These are phyloP conservation scores for Mesorhabditis belari DNA, from an alignment of 2,888 invertebrate genomes.

Conservation along the genomic window DNA sequence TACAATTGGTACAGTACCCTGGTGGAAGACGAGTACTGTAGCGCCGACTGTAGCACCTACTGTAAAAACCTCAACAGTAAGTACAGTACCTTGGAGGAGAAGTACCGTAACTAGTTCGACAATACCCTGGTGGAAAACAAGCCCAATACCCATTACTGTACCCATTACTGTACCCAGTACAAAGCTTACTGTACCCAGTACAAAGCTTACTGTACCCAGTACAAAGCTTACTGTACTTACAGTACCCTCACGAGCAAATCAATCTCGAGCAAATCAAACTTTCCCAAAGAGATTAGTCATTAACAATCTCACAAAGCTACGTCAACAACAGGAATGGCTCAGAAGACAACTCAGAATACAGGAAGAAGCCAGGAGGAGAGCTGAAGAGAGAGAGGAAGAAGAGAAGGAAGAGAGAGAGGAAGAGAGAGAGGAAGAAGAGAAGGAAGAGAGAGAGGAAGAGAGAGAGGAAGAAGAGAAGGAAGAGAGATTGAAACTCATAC, in stretches of 20 bases:
- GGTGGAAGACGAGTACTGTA: not conserved
- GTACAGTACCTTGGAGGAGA: conserved; percentile 2
- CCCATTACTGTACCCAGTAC: too few species aligned
- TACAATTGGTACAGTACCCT: not conserved
- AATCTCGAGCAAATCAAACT: too few species aligned
- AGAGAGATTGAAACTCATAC: not conserved
- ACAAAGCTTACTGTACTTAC: too few species aligned
- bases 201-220: too few species aligned
- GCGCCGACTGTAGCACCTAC: conserved; percentile 9
- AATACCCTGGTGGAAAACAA: conserved; percentile 1
- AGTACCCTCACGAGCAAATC: too few species aligned
- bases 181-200: too few species aligned
- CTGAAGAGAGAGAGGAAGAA: too few species aligned
- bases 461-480: not conserved
- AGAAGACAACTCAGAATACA: not conserved
- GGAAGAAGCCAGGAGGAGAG: not conserved
- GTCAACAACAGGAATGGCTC: not conserved
- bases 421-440: not conserved
- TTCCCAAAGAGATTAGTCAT: not conserved
- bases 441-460: not conserved
- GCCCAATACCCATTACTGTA: conserved; percentile 9
- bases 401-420: not conserved
- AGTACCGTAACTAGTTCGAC: conserved; percentile 1
- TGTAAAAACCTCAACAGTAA: conserved; percentile 8
- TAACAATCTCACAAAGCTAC: not conserved